These are phyloP conservation scores for Arizona elegans DNA, from an alignment of 2,113 vertebrate species.

Conservation along the genomic window DNA sequence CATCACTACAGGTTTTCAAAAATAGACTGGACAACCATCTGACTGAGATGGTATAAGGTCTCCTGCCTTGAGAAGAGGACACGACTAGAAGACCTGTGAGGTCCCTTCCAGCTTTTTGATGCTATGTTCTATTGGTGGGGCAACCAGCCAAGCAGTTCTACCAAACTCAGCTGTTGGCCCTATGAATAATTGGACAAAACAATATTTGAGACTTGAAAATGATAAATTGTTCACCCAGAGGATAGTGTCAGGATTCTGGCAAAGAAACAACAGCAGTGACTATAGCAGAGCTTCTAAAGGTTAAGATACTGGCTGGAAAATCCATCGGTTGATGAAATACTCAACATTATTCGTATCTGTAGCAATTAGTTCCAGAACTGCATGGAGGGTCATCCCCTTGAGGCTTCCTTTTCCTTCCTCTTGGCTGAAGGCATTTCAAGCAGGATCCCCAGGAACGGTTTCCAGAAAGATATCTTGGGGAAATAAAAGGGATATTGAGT, in stretches of 20 bases:
- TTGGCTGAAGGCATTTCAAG: not conserved
- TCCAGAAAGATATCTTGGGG: not conserved
- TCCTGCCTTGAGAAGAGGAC: too few species aligned
- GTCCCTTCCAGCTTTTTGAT: too few species aligned
- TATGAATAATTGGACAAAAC: not conserved
- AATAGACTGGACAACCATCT: too few species aligned
- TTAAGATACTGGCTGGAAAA: not conserved
- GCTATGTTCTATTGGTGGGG: not conserved
- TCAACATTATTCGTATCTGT: not conserved
- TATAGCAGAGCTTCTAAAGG: not conserved
- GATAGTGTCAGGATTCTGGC: not conserved
- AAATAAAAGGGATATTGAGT: not conserved
- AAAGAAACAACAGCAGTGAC: not conserved
- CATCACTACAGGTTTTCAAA: too few species aligned
- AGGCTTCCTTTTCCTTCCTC: not conserved
- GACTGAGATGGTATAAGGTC: too few species aligned
- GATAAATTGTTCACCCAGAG: not conserved
- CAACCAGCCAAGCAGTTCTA: not conserved
- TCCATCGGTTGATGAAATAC: constrained; percentile 1
- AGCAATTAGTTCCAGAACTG: not conserved
- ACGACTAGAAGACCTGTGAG: too few species aligned
- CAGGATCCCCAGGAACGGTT: not conserved
- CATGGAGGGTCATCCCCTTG: not conserved
- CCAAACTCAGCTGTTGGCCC: not conserved
- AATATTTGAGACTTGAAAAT: not conserved